A percentile compares a stretch with the other conserved stretches of the same genome.
Conservation (phyloP, 2,888 invertebrate genomes). For the Hirtodrosophila confusa region DNA sequence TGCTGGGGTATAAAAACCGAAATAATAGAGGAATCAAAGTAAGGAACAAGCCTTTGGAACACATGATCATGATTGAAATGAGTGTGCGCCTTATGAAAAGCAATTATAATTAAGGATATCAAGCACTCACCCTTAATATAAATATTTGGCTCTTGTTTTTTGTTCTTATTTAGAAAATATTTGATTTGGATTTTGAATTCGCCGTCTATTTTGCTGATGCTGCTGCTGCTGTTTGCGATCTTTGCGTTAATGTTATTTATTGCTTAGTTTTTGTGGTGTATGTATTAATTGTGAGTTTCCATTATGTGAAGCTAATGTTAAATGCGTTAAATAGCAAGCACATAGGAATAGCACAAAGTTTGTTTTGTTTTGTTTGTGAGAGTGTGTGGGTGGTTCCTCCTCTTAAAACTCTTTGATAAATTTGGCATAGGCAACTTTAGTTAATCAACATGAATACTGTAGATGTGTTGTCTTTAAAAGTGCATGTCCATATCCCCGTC, state of each 20-base stretch:
- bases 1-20: too few relatives aligned
- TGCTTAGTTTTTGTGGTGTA: background rate
- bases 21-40: too few relatives aligned
- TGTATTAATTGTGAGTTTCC: conserved; percentile 11
- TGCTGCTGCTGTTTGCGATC: conserved; percentile 8
- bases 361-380: conserved; percentile 14
- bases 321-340: conserved; percentile 57
- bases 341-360: conserved; percentile 33
- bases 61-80: too few relatives aligned
- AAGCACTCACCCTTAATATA: conserved; percentile 72
- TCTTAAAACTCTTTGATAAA: conserved; percentile 16
- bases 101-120: too few relatives aligned
- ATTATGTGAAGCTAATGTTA: conserved; percentile 48
- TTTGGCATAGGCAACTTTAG: conserved; percentile 66
- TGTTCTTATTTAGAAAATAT: conserved; percentile 41
- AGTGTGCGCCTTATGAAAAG: too few relatives aligned
- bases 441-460: conserved; percentile 19
- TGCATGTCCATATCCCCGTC: conserved; percentile 54
- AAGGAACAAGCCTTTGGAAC: too few relatives aligned
- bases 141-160: conserved; percentile 80
- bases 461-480: conserved; percentile 22
- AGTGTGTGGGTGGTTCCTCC: conserved; percentile 15
- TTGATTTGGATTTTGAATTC: conserved; percentile 54
- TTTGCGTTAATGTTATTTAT: background rate
- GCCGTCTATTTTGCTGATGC: conserved; percentile 17